Evolutionary conservation across 1,140 invertebrate genomes (phyloP).

Genomic region (Atta cephalotes): DNA sequence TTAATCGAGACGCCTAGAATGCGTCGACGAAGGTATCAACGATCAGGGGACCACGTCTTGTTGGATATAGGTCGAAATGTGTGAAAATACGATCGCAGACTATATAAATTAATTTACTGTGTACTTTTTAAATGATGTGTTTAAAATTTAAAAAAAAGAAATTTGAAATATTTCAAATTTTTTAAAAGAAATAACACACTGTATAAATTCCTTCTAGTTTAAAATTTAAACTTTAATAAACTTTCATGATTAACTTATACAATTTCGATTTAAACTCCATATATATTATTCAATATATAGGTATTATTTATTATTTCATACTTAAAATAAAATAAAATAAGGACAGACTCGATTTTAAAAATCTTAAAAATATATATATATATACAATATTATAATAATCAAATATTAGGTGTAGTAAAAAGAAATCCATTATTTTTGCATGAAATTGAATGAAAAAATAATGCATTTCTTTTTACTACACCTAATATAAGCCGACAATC

Average conservation of each 20-base stretch:
- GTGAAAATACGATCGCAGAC: slow-evolving; percentile 13
- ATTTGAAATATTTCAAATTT: not conserved
- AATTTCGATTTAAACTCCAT: not conserved
- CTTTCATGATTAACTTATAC: not conserved
- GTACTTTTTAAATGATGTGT: not conserved
- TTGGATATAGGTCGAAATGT: not conserved
- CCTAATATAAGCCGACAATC: not conserved
- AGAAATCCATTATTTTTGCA: too few relatives aligned
- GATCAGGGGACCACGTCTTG: slow-evolving; percentile 23
- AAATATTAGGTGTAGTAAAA: not conserved
- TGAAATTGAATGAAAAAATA: too few relatives aligned
- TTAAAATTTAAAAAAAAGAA: not conserved
- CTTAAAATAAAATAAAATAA: not conserved
- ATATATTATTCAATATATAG: not conserved
- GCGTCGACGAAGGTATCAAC: slow-evolving; percentile 24
- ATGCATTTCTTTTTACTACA: too few relatives aligned
- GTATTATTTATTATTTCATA: not conserved
- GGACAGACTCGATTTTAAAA: not conserved
- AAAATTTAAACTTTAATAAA: not conserved
- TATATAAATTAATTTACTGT: slow-evolving; percentile 10
- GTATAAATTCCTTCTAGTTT: not conserved
- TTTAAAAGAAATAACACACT: not conserved
- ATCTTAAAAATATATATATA: not conserved
- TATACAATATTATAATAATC: not conserved
- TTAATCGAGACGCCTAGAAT: slow-evolving; percentile 66